Percentiles rank a stretch among this genome's conserved stretches.
Evolutionary conservation across 2,888 invertebrate genomes (phyloP).

Genomic region (Chouioia cunea): DNA sequence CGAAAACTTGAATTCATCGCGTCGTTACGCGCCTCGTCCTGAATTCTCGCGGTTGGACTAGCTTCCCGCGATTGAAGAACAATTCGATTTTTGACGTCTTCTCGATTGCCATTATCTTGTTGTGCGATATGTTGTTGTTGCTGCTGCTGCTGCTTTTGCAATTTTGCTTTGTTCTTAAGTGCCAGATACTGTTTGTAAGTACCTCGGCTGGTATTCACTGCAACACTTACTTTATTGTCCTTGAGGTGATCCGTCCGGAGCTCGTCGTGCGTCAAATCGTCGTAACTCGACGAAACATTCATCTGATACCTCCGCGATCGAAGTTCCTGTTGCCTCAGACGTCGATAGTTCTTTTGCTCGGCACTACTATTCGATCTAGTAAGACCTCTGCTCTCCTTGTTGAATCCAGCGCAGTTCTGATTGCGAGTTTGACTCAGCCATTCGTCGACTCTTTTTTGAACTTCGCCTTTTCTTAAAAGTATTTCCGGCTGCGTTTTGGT

Average conservation of each 20-base stretch:
- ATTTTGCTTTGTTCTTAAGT: constrained; percentile 47
- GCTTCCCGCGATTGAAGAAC: constrained; percentile 48
- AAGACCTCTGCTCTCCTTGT: constrained; percentile 51
- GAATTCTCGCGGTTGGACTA: constrained; percentile 53
- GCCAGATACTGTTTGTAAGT: constrained; percentile 58
- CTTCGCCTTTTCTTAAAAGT: constrained; percentile 59
- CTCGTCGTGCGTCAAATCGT: constrained; percentile 57
- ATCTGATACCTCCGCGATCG: constrained; percentile 54
- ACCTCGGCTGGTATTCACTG: constrained; percentile 54
- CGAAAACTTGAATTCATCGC: constrained; percentile 29
- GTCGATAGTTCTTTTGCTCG: constrained; percentile 56
- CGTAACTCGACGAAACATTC: constrained; percentile 61
- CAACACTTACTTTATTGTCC: constrained; percentile 51
- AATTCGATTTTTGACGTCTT: not conserved
- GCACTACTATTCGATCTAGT: constrained; percentile 61
- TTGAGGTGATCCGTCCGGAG: constrained; percentile 49
- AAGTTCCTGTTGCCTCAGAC: constrained; percentile 53
- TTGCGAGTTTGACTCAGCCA: constrained; percentile 61
- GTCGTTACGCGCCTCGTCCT: constrained; percentile 17
- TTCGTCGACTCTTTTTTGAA: constrained; percentile 62
- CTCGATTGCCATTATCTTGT: constrained; percentile 6
- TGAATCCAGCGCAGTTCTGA: constrained; percentile 52
- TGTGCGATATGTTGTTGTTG: no score
- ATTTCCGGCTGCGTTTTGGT: constrained; percentile 53
- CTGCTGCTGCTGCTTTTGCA: constrained; percentile 31